Base-by-base conservation (phyloP, 2,797 vertebrate species). In the Sebastolobus altivelis region DNA sequence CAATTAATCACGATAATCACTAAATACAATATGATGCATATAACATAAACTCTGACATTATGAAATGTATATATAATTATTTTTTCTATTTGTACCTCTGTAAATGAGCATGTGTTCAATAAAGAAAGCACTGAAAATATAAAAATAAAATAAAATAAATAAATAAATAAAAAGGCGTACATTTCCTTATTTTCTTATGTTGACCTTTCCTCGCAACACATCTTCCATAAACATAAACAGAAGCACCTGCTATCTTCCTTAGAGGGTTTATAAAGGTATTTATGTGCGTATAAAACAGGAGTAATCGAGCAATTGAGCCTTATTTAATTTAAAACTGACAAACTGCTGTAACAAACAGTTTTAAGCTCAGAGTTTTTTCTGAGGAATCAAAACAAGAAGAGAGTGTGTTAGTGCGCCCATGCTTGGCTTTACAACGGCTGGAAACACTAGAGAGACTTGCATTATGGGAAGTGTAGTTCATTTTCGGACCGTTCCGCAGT, bases 391-490 rank as follows among this genome's bases (percentile, higher is more conserved):
- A 87, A 85, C 83, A 90, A 77, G 62, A 90, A 77, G 62, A 78
- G 43, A 13, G 65, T 56, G 70, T 40, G 59, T 10, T 14, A 18
- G 16, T 2, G 46, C 25, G 22, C 80, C 71, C 89, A 89, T 75
- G 89, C 89, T 87, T 77, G 7, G 7, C 72, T 63, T 60, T 27
- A 56, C 22, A 77, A 22, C 25, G 4, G 65, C 20, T 38, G 67
- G 81, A 20, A 70, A 81, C 61, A 20, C 43, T 35, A 4, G 4
- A 5, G 3, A 54, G 0, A 61, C 0, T 9, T 0, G 81, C 69
- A 86, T 88, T 91, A 2, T 94, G 92, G 93, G 88, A 77, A 90
- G 1, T 85, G 81, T 87, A 77, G 93, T 93, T 87, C 62, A 9
- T 46, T 0, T 16, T 9, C 1, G 2, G 1, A 1, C 4, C 8